Percentiles rank a stretch among this genome's conserved stretches.
These are phyloP conservation scores for Heteronetta atricapilla DNA, from an alignment of 2,113 vertebrate species.

Conservation along the genomic window DNA sequence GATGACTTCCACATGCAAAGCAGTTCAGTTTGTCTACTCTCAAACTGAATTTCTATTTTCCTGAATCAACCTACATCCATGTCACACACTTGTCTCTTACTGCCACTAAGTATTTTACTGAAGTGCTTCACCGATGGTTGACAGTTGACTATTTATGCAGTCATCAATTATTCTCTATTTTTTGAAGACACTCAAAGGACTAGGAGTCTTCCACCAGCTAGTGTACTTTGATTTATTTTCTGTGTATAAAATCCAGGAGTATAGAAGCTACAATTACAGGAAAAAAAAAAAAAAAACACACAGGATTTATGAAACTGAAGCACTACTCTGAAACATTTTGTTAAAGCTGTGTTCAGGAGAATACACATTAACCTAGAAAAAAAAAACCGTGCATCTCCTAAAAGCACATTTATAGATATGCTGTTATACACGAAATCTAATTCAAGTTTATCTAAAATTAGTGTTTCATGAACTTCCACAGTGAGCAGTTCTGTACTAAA, in stretches of 20 bases:
- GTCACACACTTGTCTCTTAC: background rate
- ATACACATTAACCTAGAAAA: background rate
- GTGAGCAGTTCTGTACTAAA: background rate
- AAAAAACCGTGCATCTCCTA: background rate
- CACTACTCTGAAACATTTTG: background rate
- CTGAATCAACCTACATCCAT: background rate
- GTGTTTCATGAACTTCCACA: background rate
- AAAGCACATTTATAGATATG: background rate
- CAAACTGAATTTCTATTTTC: background rate
- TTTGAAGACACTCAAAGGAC: background rate
- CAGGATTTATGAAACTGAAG: background rate
- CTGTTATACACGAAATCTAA: background rate
- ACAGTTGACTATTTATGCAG: background rate
- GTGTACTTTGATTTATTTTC: background rate
- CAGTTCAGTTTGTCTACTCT: background rate
- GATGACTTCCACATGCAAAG: background rate
- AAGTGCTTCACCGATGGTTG: background rate
- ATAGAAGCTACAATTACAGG: background rate
- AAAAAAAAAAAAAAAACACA: background rate
- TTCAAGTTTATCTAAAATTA: background rate
- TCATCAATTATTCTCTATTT: background rate
- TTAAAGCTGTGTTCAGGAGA: background rate
- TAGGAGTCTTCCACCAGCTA: background rate
- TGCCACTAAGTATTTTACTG: background rate
- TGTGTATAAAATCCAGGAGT: accelerated